A percentile compares a stretch with the other conserved stretches of the same genome.
These are phyloP conservation scores for Poeciliopsis paucimaculata DNA, from an alignment of 2,797 vertebrate genomes.

Conservation along the genomic window DNA sequence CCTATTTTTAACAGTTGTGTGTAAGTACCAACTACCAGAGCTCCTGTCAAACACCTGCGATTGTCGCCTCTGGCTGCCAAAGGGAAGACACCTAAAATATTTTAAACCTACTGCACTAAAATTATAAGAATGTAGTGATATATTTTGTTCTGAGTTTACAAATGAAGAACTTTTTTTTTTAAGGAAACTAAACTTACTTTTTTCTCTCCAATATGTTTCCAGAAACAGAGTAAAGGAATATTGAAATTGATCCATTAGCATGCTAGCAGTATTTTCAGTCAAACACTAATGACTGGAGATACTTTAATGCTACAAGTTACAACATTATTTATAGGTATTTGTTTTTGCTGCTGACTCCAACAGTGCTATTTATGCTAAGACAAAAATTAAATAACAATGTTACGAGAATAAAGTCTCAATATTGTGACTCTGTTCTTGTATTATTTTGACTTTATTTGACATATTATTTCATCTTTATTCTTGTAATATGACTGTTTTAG, in stretches of 20 bases:
- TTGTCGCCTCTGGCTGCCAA: slow-evolving; percentile 66
- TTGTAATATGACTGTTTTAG: no score
- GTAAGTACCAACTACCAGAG: slow-evolving; percentile 72
- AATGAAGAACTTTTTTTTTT: background rate
- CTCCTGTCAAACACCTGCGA: slow-evolving; percentile 81
- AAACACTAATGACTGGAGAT: no score
- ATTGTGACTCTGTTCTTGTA: no score
- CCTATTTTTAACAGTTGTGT: slow-evolving; percentile 81
- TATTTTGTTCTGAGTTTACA: background rate
- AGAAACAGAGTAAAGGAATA: background rate
- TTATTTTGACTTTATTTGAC: no score
- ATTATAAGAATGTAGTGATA: background rate
- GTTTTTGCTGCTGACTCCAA: background rate
- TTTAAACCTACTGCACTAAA: background rate
- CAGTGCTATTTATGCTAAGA: background rate
- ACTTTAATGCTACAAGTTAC: background rate
- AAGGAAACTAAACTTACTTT: background rate
- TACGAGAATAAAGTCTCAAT: no score
- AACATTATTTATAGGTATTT: background rate
- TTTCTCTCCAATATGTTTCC: background rate
- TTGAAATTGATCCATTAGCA: background rate
- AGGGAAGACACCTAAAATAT: background rate
- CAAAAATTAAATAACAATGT: no score
- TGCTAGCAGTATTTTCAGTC: background rate
- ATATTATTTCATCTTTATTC: no score